Evolutionary conservation across 2,888 invertebrate genomes (phyloP), one percentile per base, ranked within the genome.

Genomic region (Euclidia mi): DNA sequence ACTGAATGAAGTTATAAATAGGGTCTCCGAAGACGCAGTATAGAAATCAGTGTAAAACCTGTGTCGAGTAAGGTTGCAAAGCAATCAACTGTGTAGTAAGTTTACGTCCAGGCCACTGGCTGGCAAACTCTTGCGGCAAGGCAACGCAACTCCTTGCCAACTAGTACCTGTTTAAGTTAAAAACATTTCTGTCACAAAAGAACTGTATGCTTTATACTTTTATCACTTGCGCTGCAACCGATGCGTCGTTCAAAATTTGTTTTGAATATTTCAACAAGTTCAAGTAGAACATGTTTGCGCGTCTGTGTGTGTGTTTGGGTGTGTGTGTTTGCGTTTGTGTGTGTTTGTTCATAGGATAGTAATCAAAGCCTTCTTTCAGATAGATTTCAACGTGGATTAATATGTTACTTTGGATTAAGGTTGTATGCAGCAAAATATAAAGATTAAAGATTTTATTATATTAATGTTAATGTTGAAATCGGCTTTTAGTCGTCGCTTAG

Each of bases 31-130:
- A 53, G 55, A 45, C 51, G 37, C 37, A 42, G 70, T 69, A 43
- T 68, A 72, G 76, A 75, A 84, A 81, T 84, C 80, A 81, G 70
- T 70, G 68, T 72, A 48, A 63, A 81, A 85, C 76, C 82, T 77
- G 74, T 71, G 65, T 76, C 51, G 56, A 79, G 73, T 74, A 82
- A 63, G 83, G 82, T 84, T 63, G 76, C 75, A 68, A 69, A 79
- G 82, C 82, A 84, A 87, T 86, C 85, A 84, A 85, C 80, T 87
- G 82, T 77, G 77, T 76, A 68, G 75, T 75, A 76, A 82, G 78
- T 83, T 79, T 67, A 69, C 63, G 65, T 71, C 65, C 71, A 62
- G 53, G 53, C 74, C 76, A 78, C 65, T 71, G 72, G 73, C 63
- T 66, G 56, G 68, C 44, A 71, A 83, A 78, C 71, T 70, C 32